Base-by-base conservation (phyloP, 1,140 invertebrate genomes). In the Drosophila biarmipes region DNA sequence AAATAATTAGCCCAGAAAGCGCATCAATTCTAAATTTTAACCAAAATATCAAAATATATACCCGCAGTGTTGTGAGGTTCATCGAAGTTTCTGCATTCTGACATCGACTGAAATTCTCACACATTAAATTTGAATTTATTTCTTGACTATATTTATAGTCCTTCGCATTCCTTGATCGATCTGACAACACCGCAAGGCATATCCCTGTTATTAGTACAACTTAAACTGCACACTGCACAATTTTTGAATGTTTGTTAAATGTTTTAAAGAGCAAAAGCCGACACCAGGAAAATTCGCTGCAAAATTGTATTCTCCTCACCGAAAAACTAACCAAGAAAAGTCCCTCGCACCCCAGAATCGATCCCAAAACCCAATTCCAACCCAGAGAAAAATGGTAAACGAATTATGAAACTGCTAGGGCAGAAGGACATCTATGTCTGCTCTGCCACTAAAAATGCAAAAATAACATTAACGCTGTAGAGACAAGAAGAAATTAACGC, bases 211-310 rank as follows among this genome's bases (percentile, higher is more conserved):
- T 87, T 84, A 87, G 84, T 89, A 89, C 84, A 89, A 89, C 81
- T 89, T 80, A 89, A 89, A 89, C 84, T 89, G 84, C 84, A 89
- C 84, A 79, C 79, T 89, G 85, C 85, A 89, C 85, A 68, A 69
- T 85, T 89, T 90, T 90, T 73, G 76, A 89, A 89, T 84, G 84
- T 89, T 89, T 89, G 84, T 89, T 85, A 80, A 89, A 77, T 80
- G 84, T 84, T 87, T 82, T 82, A 62, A 63, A 42, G 61, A 69
- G 66, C 62, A 66, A 63, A 59, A 53, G 46, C 48, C 56, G 64
- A 77, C 68, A 73, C 58, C 66, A 56, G 34, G 53, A 38, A 66
- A 56, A 84, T 61, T 68, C 89, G 71, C 80, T 78, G 80, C 77
- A 89, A 89, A 90, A 90, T 89, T 89, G 77, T 72, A 80, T 80